phyloP scores from a whole-genome alignment of 2,113 vertebrate species.

The Galemys pyrenaicus region DNA sequence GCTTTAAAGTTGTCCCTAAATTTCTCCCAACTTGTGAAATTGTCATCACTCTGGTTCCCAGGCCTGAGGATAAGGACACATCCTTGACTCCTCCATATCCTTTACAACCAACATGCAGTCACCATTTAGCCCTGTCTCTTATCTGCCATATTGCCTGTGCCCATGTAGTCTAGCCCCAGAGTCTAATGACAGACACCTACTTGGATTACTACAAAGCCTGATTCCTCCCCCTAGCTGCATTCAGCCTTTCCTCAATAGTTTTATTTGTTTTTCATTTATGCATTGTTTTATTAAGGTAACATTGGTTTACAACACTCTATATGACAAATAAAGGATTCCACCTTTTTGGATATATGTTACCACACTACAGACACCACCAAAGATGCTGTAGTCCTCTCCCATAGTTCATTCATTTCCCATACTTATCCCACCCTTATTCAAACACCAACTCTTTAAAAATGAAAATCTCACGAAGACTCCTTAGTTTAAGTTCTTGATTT shows the following conservation, averaged over 20 bases:
- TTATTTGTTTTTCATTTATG: too few relatives aligned
- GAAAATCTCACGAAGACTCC: neutral
- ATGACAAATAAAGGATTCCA: too few relatives aligned
- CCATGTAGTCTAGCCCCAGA: neutral
- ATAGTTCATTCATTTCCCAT: too few relatives aligned
- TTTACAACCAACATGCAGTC: neutral
- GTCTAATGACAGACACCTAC: neutral
- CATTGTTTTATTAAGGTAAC: too few relatives aligned
- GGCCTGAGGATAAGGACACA: neutral
- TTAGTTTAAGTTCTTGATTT: neutral
- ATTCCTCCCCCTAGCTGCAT: neutral
- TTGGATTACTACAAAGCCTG: neutral
- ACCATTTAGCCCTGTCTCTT: neutral
- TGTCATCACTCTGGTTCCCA: neutral
- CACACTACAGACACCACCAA: too few relatives aligned
- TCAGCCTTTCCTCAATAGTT: neutral
- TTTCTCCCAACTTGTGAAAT: neutral
- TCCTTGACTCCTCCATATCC: neutral
- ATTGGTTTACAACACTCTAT: too few relatives aligned
- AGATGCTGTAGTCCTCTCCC: too few relatives aligned
- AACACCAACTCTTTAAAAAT: neutral
- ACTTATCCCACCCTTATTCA: neutral
- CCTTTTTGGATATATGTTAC: too few relatives aligned
- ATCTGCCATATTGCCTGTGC: neutral
- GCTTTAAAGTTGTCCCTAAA: neutral